Evolutionary conservation across 2,113 vertebrate species (phyloP).

Genomic region (Coptodon bakossiorum): DNA sequence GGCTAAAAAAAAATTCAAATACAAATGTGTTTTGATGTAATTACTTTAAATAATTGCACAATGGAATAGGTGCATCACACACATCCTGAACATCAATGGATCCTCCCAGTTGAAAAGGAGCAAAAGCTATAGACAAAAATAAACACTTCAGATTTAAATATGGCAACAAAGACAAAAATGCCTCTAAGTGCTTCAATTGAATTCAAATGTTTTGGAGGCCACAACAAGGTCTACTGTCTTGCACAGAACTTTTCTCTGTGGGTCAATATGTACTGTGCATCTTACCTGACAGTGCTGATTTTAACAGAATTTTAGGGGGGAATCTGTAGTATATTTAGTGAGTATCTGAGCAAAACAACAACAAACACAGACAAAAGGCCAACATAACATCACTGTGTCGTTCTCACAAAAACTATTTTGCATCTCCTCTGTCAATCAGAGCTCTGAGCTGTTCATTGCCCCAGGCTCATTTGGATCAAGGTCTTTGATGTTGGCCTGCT

Average conservation of each 20-base stretch:
- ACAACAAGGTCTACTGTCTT: background rate
- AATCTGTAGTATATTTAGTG: background rate
- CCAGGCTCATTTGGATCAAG: slow-evolving; percentile 29
- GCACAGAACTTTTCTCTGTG: background rate
- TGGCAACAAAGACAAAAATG: background rate
- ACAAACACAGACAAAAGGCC: background rate
- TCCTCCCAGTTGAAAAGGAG: background rate
- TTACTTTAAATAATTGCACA: background rate
- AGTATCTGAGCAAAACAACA: background rate
- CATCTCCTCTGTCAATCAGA: slow-evolving; percentile 27
- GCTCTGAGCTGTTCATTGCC: slow-evolving; percentile 9
- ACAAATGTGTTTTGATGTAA: background rate
- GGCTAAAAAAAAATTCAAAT: background rate
- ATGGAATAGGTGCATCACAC: background rate
- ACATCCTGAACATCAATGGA: background rate
- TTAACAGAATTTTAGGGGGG: background rate
- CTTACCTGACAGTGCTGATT: background rate
- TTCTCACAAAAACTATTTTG: background rate
- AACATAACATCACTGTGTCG: background rate
- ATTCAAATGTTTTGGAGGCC: background rate
- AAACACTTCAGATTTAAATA: slow-evolving; percentile 8
- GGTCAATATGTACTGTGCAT: background rate
- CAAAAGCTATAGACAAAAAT: background rate
- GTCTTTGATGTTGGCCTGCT: slow-evolving; percentile 41
- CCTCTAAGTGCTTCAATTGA: background rate